Conservation (phyloP, 2,113 vertebrate species). For the Lophura nycthemera region DNA sequence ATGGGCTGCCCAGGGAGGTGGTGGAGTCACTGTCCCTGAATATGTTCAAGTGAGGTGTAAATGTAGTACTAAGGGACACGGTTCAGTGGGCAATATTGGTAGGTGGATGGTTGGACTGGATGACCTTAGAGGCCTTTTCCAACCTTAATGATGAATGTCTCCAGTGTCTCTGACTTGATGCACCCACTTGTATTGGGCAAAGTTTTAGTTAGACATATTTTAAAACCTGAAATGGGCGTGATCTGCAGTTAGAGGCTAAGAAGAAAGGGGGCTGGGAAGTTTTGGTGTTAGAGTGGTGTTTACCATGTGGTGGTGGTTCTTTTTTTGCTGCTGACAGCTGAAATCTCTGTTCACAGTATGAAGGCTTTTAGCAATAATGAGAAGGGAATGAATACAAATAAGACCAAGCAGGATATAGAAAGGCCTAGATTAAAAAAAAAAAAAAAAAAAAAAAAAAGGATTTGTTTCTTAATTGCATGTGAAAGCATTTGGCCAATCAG, state of each 20-base stretch:
- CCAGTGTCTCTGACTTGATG: neutral
- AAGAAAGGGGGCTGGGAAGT: neutral
- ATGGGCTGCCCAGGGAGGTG: too few species aligned
- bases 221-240: neutral
- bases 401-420: neutral
- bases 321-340: neutral
- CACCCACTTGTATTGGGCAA: neutral
- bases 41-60: too few species aligned
- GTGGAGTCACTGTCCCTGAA: too few species aligned
- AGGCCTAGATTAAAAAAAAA: neutral
- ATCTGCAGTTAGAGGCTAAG: neutral
- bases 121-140: too few species aligned
- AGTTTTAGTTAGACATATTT: neutral
- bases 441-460: neutral
- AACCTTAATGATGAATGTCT: neutral
- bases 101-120: too few species aligned
- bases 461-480: neutral
- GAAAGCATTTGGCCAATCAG: neutral
- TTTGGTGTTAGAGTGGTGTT: neutral
- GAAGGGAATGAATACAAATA: neutral
- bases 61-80: too few species aligned
- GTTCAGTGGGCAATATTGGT: too few species aligned
- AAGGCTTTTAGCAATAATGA: neutral
- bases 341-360: neutral
- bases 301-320: too few species aligned